Conservation (phyloP, 2,888 invertebrate genomes). For the Xylota sylvarum region DNA sequence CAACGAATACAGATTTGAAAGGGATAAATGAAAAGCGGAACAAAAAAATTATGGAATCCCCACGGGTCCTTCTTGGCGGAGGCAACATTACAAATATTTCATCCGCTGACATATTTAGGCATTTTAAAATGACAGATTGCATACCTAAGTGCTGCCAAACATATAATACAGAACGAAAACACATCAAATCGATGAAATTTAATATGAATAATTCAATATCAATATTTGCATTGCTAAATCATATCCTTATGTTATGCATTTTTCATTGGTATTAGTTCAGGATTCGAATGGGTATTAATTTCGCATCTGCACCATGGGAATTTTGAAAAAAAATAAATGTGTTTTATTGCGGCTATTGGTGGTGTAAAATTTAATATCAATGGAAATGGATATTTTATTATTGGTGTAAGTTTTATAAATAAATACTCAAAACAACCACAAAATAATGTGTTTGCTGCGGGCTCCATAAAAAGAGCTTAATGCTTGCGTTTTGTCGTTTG, state of each 20-base stretch:
- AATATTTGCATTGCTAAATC: conserved; percentile 68
- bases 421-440: not conserved
- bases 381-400: conserved; percentile 23
- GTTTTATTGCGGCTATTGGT: conserved; percentile 10
- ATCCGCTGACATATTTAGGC: conserved; percentile 57
- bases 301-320: not conserved
- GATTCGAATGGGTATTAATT: conserved; percentile 27
- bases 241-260: conserved; percentile 43
- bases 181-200: conserved; percentile 48
- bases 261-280: conserved; percentile 20
- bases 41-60: conserved; percentile 38
- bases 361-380: conserved; percentile 17
- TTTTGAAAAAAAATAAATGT: not conserved
- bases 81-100: conserved; percentile 39
- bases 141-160: conserved; percentile 63
- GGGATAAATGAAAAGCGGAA: not conserved
- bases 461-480: not conserved
- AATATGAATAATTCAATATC: conserved; percentile 71
- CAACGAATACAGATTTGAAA: conserved; percentile 16
- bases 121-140: conserved; percentile 61
- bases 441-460: not conserved
- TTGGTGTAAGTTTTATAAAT: conserved; percentile 18
- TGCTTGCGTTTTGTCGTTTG: not conserved
- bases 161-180: conserved; percentile 1
- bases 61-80: conserved; percentile 31